phyloP scores from a whole-genome alignment of 2,797 vertebrate genomes.

The Sparus aurata region DNA sequence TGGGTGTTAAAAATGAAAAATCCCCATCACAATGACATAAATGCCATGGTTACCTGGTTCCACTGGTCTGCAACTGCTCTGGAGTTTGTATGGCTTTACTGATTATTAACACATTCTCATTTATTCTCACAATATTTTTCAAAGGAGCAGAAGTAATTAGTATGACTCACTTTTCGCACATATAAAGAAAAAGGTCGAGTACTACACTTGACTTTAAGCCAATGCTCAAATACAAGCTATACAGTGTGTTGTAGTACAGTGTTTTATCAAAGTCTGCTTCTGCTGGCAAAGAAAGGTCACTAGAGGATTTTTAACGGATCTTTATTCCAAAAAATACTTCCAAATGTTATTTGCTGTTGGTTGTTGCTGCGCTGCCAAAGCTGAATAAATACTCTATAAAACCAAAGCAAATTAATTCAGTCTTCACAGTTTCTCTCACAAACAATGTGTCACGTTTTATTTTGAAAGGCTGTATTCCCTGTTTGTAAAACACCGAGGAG shows the following conservation, averaged over 20 bases:
- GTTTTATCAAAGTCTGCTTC: constrained; percentile 18
- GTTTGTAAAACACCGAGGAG: constrained; percentile 62
- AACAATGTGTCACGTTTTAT: constrained; percentile 49
- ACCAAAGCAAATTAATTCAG: constrained; percentile 37
- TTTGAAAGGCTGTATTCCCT: constrained; percentile 25
- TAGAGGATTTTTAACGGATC: constrained; percentile 40
- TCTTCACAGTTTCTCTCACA: constrained; percentile 35
- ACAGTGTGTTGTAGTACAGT: not conserved
- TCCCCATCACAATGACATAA: not conserved
- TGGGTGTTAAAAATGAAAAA: not conserved
- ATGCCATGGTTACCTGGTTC: not conserved
- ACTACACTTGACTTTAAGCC: constrained; percentile 1
- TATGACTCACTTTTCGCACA: not conserved
- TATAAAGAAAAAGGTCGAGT: not conserved
- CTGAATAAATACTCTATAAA: constrained; percentile 41
- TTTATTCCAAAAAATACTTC: constrained; percentile 25
- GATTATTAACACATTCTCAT: not conserved
- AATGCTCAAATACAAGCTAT: constrained; percentile 12
- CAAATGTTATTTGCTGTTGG: constrained; percentile 21
- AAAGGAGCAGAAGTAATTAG: not conserved
- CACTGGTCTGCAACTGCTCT: not conserved
- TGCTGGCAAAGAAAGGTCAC: constrained; percentile 21
- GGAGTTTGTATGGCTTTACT: not conserved
- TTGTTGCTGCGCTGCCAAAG: constrained; percentile 7
- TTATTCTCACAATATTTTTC: not conserved